Percentiles rank a stretch among this genome's conserved stretches.
Evolutionary conservation across 2,797 vertebrate genomes (phyloP).

Genomic region (Limosa lapponica): DNA sequence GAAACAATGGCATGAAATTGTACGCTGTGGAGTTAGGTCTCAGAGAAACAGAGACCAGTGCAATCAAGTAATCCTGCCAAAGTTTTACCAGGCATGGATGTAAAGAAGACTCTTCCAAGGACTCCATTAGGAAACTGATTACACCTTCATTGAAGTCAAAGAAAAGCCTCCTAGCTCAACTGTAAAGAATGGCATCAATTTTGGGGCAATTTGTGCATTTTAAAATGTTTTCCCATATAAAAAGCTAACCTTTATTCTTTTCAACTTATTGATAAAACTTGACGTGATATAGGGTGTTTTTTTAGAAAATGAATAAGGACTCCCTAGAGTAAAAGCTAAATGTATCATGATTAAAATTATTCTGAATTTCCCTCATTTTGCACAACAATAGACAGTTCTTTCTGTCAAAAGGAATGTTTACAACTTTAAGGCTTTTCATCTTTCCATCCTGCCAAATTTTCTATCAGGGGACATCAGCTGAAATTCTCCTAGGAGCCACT

Average conservation of each 20-base stretch:
- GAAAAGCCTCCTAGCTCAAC: neutral
- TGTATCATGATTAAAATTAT: neutral
- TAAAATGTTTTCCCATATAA: neutral
- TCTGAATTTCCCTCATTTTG: neutral
- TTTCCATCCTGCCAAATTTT: neutral
- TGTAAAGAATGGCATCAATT: neutral
- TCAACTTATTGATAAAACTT: neutral
- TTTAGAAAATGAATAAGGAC: neutral
- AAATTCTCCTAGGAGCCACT: slow-evolving; percentile 2
- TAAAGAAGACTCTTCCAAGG: neutral
- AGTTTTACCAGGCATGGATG: neutral
- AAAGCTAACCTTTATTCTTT: neutral
- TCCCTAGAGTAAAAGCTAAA: neutral
- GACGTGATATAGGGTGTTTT: neutral
- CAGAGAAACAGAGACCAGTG: neutral
- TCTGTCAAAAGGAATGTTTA: neutral
- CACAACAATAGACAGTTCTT: neutral
- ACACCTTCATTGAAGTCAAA: neutral
- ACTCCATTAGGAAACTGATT: neutral
- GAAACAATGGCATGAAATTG: neutral
- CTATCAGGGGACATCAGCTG: neutral
- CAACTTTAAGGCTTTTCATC: neutral
- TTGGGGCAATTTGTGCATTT: neutral
- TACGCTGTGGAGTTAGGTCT: neutral
- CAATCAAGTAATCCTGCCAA: neutral